Percentiles rank a stretch among this genome's conserved stretches.
These are phyloP conservation scores for Morpho achilles DNA, from an alignment of 2,888 invertebrate genomes.

Conservation along the genomic window DNA sequence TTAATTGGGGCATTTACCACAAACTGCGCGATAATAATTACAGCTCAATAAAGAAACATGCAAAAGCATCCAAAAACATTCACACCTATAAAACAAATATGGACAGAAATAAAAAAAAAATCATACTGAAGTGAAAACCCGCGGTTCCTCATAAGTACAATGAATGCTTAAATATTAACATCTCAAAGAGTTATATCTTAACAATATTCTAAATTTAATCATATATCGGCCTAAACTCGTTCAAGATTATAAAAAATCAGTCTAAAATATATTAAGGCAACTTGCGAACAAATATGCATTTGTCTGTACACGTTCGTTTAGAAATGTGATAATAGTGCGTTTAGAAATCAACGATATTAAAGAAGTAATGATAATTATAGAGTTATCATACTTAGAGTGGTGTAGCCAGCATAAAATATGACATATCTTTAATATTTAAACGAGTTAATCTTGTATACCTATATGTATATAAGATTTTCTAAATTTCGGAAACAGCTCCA, in stretches of 20 bases:
- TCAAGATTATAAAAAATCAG: slow-evolving; percentile 80
- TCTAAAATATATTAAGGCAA: slow-evolving; percentile 83
- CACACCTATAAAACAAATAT: slow-evolving; percentile 1
- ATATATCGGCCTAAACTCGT: slow-evolving; percentile 19
- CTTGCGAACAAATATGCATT: slow-evolving; percentile 26
- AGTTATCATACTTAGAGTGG: too few species aligned
- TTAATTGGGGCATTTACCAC: slow-evolving; percentile 3
- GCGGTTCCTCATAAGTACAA: slow-evolving; percentile 25
- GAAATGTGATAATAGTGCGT: background rate
- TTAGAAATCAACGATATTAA: too few species aligned
- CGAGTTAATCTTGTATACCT: too few species aligned
- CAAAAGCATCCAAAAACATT: background rate
- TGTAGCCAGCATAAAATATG: too few species aligned
- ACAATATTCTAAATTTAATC: slow-evolving; percentile 12
- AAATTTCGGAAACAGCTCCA: too few species aligned
- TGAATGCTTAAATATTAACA: slow-evolving; percentile 16
- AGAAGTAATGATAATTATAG: too few species aligned
- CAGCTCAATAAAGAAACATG: too few species aligned
- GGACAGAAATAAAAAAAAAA: slow-evolving; percentile 3
- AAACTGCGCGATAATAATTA: too few species aligned
- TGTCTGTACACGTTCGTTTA: slow-evolving; percentile 14
- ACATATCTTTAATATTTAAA: too few species aligned
- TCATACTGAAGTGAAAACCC: slow-evolving; percentile 19
- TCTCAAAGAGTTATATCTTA: slow-evolving; percentile 14
- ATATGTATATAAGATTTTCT: too few species aligned